Conservation (phyloP, 2,888 invertebrate genomes). For the Rhagonycha fulva region DNA sequence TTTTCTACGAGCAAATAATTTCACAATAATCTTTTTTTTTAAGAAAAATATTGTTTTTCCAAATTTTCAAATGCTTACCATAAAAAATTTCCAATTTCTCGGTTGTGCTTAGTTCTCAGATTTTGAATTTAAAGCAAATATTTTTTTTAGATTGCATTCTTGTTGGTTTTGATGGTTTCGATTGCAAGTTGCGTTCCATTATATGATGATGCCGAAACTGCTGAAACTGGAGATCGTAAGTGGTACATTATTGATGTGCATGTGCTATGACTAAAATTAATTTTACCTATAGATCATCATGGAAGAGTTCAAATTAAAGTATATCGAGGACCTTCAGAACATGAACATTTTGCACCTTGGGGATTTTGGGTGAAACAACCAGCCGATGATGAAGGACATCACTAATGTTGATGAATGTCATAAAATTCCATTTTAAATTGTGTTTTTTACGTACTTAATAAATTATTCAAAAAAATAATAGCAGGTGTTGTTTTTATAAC, state of each 20-base stretch:
- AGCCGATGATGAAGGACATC: constrained; percentile 61
- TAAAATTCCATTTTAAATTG: neutral
- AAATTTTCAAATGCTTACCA: too few relatives aligned
- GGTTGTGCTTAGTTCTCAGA: too few relatives aligned
- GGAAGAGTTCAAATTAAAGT: constrained; percentile 75
- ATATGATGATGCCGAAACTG: constrained; percentile 38
- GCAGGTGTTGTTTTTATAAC: neutral
- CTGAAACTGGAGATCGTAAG: constrained; percentile 41
- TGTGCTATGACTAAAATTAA: neutral
- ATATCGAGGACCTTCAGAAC: constrained; percentile 70
- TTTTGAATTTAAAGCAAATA: neutral
- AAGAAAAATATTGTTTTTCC: too few relatives aligned
- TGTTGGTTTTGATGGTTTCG: constrained; percentile 9
- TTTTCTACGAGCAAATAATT: too few relatives aligned
- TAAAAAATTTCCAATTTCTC: too few relatives aligned
- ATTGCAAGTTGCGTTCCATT: constrained; percentile 21
- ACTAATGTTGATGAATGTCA: constrained; percentile 33
- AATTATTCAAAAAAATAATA: neutral
- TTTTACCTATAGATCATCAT: constrained; percentile 51
- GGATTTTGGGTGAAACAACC: constrained; percentile 77
- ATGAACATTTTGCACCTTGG: constrained; percentile 69
- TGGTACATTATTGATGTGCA: neutral
- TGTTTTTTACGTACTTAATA: neutral
- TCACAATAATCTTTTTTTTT: too few relatives aligned
- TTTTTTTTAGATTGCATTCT: constrained; percentile 15